Evolutionary conservation across 2,888 invertebrate genomes (phyloP).

Genomic region (Dryomyza anilis): DNA sequence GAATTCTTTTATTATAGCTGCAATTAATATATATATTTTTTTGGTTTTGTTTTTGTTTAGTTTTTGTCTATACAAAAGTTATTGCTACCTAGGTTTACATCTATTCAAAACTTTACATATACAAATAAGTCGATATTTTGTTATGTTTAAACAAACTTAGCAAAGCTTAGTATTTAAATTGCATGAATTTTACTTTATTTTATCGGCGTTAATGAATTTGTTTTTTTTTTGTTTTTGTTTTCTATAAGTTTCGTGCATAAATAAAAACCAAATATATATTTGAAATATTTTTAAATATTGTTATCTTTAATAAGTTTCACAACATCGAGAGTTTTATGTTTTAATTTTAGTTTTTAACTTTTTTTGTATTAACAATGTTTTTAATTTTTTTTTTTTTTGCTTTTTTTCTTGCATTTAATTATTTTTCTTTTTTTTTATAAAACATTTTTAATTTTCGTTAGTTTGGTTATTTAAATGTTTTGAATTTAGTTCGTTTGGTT

Average conservation of each 20-base stretch:
- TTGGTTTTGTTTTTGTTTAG: constrained; percentile 23
- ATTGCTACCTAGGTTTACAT: constrained; percentile 17
- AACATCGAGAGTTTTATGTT: constrained; percentile 58
- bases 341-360: constrained; percentile 33
- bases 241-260: constrained; percentile 17
- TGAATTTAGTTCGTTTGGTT: constrained; percentile 15
- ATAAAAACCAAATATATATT: constrained; percentile 22
- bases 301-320: constrained; percentile 60
- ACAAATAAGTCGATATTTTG: neutral
- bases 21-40: constrained; percentile 22
- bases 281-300: constrained; percentile 36
- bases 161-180: constrained; percentile 16
- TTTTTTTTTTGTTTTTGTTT: constrained; percentile 4
- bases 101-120: constrained; percentile 18
- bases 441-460: constrained; percentile 32
- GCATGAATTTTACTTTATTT: constrained; percentile 11
- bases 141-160: constrained; percentile 8
- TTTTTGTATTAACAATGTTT: constrained; percentile 27
- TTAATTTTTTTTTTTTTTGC: constrained; percentile 1
- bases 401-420: constrained; percentile 16
- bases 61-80: constrained; percentile 25
- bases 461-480: constrained; percentile 13
- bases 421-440: too few relatives aligned
- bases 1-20: constrained; percentile 31
- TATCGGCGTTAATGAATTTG: constrained; percentile 30